phyloP scores from a whole-genome alignment of 2,888 invertebrate species.

The Crepidodera aurea region DNA sequence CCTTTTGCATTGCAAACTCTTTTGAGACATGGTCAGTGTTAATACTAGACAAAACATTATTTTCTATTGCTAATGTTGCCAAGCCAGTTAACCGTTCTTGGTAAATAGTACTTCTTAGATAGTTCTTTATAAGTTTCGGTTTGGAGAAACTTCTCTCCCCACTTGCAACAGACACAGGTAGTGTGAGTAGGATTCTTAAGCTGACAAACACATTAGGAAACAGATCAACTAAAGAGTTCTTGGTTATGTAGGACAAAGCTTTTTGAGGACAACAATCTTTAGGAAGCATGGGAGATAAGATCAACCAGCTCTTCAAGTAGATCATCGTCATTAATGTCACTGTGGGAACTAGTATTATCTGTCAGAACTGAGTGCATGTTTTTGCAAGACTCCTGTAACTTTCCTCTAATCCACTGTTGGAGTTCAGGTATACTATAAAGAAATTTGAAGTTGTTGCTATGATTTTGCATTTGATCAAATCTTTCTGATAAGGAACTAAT shows the following conservation, averaged over 20 bases:
- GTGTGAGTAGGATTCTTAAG: conserved; percentile 14
- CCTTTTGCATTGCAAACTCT: background rate
- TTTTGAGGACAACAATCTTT: conserved; percentile 4
- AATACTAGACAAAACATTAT: background rate
- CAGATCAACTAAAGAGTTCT: conserved; percentile 6
- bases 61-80: conserved; percentile 2
- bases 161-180: conserved; percentile 17
- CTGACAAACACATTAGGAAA: conserved; percentile 3
- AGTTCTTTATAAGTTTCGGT: conserved; percentile 2
- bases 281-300: too few species aligned
- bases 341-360: background rate
- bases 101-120: background rate
- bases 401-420: too few species aligned
- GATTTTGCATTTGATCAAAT: background rate
- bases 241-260: conserved; percentile 7
- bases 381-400: too few species aligned
- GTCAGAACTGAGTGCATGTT: too few species aligned
- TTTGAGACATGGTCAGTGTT: background rate
- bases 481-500: background rate
- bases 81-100: background rate
- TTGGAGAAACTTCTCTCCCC: conserved; percentile 9
- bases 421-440: background rate
- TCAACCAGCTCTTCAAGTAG: too few species aligned
- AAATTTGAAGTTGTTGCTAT: background rate
- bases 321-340: background rate